phyloP scores from a whole-genome alignment of 64 coral and sea anemone genomes.

The Trachythela sp. region DNA sequence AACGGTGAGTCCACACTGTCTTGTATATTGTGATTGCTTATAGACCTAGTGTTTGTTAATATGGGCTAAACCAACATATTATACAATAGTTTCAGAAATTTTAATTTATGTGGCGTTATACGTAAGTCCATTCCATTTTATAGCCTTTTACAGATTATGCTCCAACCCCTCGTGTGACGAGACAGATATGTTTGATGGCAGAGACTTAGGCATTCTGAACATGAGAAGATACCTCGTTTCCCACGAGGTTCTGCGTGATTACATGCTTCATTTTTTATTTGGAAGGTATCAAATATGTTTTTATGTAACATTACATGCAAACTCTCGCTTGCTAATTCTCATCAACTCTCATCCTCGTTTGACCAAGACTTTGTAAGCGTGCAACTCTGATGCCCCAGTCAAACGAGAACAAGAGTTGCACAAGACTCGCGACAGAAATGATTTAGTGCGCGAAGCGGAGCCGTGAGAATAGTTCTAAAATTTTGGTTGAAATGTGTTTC shows the following conservation, averaged over 20 bases:
- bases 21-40: background rate
- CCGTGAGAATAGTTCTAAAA: background rate
- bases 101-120: background rate
- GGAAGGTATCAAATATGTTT: background rate
- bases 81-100: background rate
- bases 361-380: too few species aligned
- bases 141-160: background rate
- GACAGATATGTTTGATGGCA: background rate
- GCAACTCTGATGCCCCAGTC: too few species aligned
- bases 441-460: too few species aligned
- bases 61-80: background rate
- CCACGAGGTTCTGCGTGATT: conserved; percentile 15
- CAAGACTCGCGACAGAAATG: too few species aligned
- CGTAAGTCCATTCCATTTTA: too few species aligned
- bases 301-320: background rate
- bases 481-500: too few species aligned
- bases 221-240: background rate
- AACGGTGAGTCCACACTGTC: background rate
- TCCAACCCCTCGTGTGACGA: background rate
- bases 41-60: background rate
- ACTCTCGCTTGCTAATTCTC: background rate
- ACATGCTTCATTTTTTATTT: background rate
- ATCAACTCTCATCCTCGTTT: background rate
- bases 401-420: too few species aligned
- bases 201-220: background rate